Percentiles rank a stretch among this genome's conserved stretches.
These are phyloP conservation scores for Heterocephalus glaber DNA, from an alignment of 2,113 vertebrate genomes.

Conservation along the genomic window DNA sequence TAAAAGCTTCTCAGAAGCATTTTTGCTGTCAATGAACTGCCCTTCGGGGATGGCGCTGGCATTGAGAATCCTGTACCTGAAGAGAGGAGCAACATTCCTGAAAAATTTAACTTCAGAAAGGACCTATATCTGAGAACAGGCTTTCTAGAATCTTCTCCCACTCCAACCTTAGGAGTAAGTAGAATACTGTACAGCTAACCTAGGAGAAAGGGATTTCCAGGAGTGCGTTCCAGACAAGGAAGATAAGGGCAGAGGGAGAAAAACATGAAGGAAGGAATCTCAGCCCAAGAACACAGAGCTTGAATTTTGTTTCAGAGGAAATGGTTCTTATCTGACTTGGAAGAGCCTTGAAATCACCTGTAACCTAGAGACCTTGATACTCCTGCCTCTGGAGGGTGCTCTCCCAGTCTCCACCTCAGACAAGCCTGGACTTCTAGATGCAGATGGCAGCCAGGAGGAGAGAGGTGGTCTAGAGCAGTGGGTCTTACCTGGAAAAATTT, in stretches of 20 bases:
- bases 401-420: background rate
- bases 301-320: background rate
- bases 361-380: background rate
- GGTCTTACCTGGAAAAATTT: background rate
- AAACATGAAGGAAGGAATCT: background rate
- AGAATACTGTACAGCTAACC: background rate
- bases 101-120: background rate
- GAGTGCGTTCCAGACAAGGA: background rate
- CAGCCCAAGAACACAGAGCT: accelerated
- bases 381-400: background rate
- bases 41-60: constrained; percentile 90
- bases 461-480: background rate
- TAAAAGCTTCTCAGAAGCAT: constrained; percentile 89
- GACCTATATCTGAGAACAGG: background rate
- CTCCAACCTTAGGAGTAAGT: background rate
- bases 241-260: background rate
- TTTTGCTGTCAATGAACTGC: constrained; percentile 90
- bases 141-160: constrained; percentile 2
- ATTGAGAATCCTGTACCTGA: constrained; percentile 90
- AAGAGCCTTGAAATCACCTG: background rate
- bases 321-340: background rate
- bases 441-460: background rate
- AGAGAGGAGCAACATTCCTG: background rate
- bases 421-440: background rate
- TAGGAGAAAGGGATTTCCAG: background rate